Evolutionary conservation across 2,888 invertebrate species (phyloP).

Genomic region (Corbicula japonica): DNA sequence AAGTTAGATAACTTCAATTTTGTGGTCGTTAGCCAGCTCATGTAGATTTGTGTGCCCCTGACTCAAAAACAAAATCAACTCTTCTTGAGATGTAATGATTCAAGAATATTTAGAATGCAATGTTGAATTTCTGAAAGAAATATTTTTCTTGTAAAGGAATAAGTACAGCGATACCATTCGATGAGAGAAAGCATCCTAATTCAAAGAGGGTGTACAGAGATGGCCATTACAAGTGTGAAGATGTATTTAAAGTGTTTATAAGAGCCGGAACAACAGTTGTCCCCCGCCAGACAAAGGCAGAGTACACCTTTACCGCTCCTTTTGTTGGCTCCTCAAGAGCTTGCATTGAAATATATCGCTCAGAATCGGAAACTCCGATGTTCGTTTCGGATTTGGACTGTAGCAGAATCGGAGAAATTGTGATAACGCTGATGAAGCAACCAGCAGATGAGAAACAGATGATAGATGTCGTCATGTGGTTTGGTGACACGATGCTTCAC

Average conservation of each 20-base stretch:
- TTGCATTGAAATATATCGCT: constrained; percentile 51
- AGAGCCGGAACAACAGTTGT: constrained; percentile 38
- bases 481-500: constrained; percentile 56
- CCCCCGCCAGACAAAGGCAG: constrained; percentile 34
- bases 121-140: background rate
- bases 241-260: constrained; percentile 47
- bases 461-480: constrained; percentile 51
- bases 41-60: too few relatives aligned
- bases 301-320: constrained; percentile 30
- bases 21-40: too few relatives aligned
- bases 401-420: constrained; percentile 32
- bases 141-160: constrained; percentile 34
- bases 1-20: too few relatives aligned
- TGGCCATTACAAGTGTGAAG: constrained; percentile 44
- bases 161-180: constrained; percentile 37
- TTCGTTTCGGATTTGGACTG: constrained; percentile 42
- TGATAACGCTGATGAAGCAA: background rate
- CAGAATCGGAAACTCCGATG: constrained; percentile 29
- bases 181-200: constrained; percentile 26
- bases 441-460: background rate
- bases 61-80: too few relatives aligned
- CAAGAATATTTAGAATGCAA: too few relatives aligned
- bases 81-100: too few relatives aligned
- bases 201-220: constrained; percentile 14
- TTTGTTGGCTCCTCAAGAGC: background rate